Evolutionary conservation across 1,140 invertebrate species (phyloP), one percentile per base, ranked within the genome.

Genomic region (silkworm (Bombyx mori)): DNA sequence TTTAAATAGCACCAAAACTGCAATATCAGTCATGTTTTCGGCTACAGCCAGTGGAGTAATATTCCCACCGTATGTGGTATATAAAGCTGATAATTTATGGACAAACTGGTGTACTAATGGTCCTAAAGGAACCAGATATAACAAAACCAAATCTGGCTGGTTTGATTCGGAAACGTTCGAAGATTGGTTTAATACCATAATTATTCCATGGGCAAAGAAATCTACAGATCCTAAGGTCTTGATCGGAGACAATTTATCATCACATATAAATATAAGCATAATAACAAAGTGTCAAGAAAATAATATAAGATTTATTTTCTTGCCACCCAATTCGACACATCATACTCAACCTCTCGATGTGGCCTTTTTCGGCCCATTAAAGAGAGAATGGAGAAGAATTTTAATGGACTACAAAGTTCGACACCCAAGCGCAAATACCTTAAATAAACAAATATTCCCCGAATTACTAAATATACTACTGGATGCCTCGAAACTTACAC

Each of bases 271-370:
- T 10, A 52, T 52, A 18, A 52, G 35, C 35, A 52, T 52, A 18
- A 52, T 52, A 22, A 52, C 26, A 9, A 52, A 52, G 26, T 52
- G 50, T 52, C 9, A 52, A 6, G 50, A 52, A 6, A n/a, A 22
- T 52, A 52, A 52, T 10, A 52, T 52, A 52, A 52, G 50, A 52
- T 52, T 52, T 52, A 26, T 52, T 6, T 52, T 52, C 26, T 52
- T 52, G 50, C 50, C 50, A 6, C 50, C 50, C 35, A 52, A 52
- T 42, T 52, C 50, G 3, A 52, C 50, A 52, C 50, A 52, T 26
- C 50, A 26, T 42, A 52, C 50, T 18, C 50, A 62, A 48, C 61
- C 61, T 1, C 52, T 63, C 7, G 60, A 62, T 49, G 56, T 62
- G 8, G 51, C 60, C 6, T 57, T 57, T 18, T 63, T 63, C 42